A percentile compares a stretch with the other conserved stretches of the same genome.
Conservation (phyloP, 2,797 vertebrate species). For the Gallirallus australis region DNA sequence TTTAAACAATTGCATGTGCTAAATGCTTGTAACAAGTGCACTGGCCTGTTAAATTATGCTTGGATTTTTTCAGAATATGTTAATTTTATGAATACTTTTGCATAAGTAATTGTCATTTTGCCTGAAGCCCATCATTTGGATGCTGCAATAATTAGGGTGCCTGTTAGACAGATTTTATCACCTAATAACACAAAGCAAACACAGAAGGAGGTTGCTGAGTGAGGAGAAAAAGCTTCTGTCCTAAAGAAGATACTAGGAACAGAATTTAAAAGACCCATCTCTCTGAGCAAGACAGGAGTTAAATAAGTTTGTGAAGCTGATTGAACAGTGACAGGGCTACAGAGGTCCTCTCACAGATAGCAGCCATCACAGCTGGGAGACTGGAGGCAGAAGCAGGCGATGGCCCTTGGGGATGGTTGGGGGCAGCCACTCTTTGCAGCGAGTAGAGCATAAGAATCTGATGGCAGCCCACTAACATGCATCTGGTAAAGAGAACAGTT, state of each 20-base stretch:
- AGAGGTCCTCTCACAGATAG: background rate
- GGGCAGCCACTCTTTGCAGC: background rate
- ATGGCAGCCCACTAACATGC: background rate
- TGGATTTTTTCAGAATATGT: slow-evolving; percentile 49
- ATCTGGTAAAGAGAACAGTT: background rate
- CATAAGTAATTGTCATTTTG: slow-evolving; percentile 41
- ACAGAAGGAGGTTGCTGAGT: background rate
- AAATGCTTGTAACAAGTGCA: slow-evolving; percentile 18
- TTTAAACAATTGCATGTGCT: background rate
- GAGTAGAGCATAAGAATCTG: background rate
- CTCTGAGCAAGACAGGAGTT: background rate
- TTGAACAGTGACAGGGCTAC: background rate
- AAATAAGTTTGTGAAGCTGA: background rate
- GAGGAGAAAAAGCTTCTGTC: background rate
- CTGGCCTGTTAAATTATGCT: slow-evolving; percentile 60
- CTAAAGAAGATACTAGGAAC: background rate
- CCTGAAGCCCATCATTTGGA: slow-evolving; percentile 1
- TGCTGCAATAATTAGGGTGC: slow-evolving; percentile 30
- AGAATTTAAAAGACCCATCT: background rate
- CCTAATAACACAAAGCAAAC: background rate
- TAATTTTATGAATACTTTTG: slow-evolving; percentile 49
- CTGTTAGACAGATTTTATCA: slow-evolving; percentile 27
- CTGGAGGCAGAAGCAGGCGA: background rate
- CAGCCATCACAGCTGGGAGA: background rate
- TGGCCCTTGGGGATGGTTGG: background rate